Percentiles rank a stretch among this genome's conserved stretches.
Evolutionary conservation across 2,888 invertebrate genomes (phyloP).

Genomic region (Eupithecia centaureata): DNA sequence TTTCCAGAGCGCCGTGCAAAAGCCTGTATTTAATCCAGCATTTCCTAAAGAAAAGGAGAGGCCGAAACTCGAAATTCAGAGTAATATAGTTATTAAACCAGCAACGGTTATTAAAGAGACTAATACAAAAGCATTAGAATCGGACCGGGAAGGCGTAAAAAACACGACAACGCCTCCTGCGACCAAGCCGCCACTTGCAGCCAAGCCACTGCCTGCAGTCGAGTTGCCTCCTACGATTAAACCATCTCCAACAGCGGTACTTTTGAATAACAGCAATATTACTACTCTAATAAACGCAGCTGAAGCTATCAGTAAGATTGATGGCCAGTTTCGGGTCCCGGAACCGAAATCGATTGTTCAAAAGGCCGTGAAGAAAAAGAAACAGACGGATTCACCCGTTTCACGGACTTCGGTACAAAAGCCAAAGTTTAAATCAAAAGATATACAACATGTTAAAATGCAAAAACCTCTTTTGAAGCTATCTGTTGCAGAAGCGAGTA

Average conservation of each 20-base stretch:
- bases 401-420: slow-evolving; percentile 45
- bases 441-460: not conserved
- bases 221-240: not conserved
- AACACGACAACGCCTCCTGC: slow-evolving; percentile 18
- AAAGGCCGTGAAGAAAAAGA: slow-evolving; percentile 48
- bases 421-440: slow-evolving; percentile 59
- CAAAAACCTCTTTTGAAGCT: slow-evolving; percentile 10
- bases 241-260: not conserved
- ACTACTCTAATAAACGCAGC: slow-evolving; percentile 69
- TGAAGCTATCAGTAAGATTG: slow-evolving; percentile 69
- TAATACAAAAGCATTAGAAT: slow-evolving; percentile 46
- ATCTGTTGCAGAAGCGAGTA: slow-evolving; percentile 43
- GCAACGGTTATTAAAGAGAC: slow-evolving; percentile 55
- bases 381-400: slow-evolving; percentile 41
- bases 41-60: slow-evolving; percentile 47
- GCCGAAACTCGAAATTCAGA: slow-evolving; percentile 73
- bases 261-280: not conserved
- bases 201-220: not conserved
- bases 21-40: slow-evolving; percentile 53
- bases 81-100: slow-evolving; percentile 73
- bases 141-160: slow-evolving; percentile 17
- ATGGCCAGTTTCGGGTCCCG: slow-evolving; percentile 61
- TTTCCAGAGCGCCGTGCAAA: slow-evolving; percentile 43
- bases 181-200: not conserved
- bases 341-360: slow-evolving; percentile 57